Percentiles rank a stretch among this genome's conserved stretches.
Conservation (phyloP, 2,113 vertebrate species). For the Arizona elegans region DNA sequence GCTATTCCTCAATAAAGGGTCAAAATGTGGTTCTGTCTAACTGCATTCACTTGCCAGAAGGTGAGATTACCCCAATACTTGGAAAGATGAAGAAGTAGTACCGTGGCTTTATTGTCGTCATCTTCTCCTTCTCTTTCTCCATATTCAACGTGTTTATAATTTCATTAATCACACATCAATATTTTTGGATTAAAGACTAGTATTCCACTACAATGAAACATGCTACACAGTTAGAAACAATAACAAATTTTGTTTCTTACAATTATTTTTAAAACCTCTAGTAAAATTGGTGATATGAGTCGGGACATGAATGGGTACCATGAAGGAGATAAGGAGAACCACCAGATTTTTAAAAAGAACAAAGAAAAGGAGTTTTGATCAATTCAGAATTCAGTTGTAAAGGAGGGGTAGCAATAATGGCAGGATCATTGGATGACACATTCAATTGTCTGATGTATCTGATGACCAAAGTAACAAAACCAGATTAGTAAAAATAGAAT, state of each 20-base stretch:
- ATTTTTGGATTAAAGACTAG: not conserved
- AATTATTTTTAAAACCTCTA: not conserved
- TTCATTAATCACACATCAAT: not conserved
- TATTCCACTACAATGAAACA: not conserved
- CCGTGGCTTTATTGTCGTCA: not conserved
- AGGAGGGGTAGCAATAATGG: not conserved
- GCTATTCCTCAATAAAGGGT: not conserved
- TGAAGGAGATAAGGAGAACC: not conserved
- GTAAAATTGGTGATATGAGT: not conserved
- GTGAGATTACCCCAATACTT: not conserved
- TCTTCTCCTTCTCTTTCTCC: not conserved
- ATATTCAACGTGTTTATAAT: not conserved
- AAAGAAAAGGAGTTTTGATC: not conserved
- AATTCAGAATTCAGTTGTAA: not conserved
- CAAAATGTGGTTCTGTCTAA: not conserved
- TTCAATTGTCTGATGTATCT: not conserved
- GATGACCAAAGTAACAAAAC: not conserved
- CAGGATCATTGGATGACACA: not conserved
- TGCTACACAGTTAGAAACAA: not conserved
- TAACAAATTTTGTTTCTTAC: not conserved
- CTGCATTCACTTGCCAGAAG: not conserved
- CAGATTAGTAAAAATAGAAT: not conserved
- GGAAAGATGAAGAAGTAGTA: not conserved
- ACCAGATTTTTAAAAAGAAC: not conserved
- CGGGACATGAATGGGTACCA: not conserved